Conservation (phyloP, 2,113 vertebrate species). For the Haemorhous mexicanus region DNA sequence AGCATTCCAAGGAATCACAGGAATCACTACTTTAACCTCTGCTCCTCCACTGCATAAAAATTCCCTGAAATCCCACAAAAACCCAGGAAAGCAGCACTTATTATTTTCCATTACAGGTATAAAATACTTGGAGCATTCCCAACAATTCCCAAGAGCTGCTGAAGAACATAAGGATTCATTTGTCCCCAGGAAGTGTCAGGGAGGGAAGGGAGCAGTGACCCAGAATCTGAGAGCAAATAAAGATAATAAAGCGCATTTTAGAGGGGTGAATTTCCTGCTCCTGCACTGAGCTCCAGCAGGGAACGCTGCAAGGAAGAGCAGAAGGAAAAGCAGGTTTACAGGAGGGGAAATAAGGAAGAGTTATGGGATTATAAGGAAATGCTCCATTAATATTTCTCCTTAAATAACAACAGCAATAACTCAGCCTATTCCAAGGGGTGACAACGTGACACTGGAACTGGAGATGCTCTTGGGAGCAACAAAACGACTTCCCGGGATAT, state of each 20-base stretch:
- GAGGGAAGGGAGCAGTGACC: not conserved
- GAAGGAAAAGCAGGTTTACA: not conserved
- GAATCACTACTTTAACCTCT: not conserved
- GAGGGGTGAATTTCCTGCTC: not conserved
- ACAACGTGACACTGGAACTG: not conserved
- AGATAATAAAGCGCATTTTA: not conserved
- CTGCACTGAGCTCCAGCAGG: not conserved
- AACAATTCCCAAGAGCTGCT: not conserved
- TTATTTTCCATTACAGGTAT: not conserved
- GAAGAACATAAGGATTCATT: not conserved
- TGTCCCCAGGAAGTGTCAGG: accelerated
- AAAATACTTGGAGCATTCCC: not conserved
- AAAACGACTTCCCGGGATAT: not conserved
- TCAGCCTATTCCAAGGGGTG: not conserved
- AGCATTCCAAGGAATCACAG: not conserved
- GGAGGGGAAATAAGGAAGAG: not conserved
- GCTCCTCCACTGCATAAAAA: not conserved
- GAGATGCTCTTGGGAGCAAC: not conserved
- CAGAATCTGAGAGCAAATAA: not conserved
- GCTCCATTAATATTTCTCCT: not conserved
- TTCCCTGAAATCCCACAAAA: not conserved
- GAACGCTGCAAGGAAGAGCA: not conserved
- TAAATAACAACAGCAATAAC: not conserved
- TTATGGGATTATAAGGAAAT: not conserved
- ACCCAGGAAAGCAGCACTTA: not conserved